A percentile compares a stretch with the other conserved stretches of the same genome.
Evolutionary conservation across 2,113 vertebrate species (phyloP).

Genomic region (Bufo bufo): DNA sequence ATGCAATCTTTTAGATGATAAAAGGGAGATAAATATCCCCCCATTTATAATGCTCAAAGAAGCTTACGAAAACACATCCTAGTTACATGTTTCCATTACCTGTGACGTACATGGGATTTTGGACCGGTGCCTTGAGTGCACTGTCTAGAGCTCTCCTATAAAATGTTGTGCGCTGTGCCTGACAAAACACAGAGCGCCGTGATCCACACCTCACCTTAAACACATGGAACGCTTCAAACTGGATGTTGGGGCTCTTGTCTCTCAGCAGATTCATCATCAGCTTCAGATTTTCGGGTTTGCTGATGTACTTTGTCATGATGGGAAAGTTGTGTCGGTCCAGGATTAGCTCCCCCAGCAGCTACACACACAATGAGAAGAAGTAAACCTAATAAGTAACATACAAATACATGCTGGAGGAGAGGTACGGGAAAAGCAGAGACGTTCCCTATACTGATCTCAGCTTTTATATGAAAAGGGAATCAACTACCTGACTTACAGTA

Average conservation of each 20-base stretch:
- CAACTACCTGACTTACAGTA: too few species aligned
- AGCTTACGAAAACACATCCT: background rate
- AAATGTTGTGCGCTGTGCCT: background rate
- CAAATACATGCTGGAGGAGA: background rate
- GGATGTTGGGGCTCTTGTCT: slow-evolving; percentile 97
- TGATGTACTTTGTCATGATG: slow-evolving; percentile 96
- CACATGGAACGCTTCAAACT: slow-evolving; percentile 97
- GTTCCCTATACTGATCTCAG: too few species aligned
- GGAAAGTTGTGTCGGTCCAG: slow-evolving; percentile 95
- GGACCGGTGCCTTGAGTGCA: background rate
- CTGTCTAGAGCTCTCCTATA: background rate
- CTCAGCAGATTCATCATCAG: slow-evolving; percentile 97
- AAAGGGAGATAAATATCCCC: background rate
- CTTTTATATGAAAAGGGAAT: too few species aligned
- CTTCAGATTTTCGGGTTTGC: slow-evolving; percentile 96
- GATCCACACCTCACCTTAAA: slow-evolving; percentile 85
- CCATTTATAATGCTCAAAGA: background rate
- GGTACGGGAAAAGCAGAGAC: background rate
- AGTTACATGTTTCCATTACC: slow-evolving; percentile 12
- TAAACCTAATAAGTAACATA: background rate
- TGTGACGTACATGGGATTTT: slow-evolving; percentile 11
- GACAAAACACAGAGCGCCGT: background rate
- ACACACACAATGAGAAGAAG: background rate
- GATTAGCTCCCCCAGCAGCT: slow-evolving; percentile 94
- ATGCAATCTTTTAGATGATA: background rate